Conservation (phyloP, 2,888 invertebrate genomes). For the Nephrotoma guestfalica region DNA sequence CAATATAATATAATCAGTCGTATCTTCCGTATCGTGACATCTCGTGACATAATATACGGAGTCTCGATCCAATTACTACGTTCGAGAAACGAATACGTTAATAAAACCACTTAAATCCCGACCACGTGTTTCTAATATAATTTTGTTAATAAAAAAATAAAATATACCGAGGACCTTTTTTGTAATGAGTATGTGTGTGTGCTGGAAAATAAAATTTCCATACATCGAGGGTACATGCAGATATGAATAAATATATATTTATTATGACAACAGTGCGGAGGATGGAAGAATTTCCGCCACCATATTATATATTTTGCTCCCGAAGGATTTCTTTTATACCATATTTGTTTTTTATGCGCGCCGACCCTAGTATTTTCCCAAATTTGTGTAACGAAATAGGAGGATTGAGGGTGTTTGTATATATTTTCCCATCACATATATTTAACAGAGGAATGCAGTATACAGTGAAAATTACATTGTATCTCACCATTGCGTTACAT, state of each 20-base stretch:
- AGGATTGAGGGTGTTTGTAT: neutral
- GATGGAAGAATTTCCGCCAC: neutral
- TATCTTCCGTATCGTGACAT: neutral
- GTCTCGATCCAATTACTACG: neutral
- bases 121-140: neutral
- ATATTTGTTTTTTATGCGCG: neutral
- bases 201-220: neutral
- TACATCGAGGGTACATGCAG: neutral
- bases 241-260: neutral
- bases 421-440: neutral
- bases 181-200: neutral
- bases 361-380: neutral
- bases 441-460: neutral
- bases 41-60: neutral
- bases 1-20: neutral
- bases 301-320: neutral
- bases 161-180: neutral
- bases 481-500: neutral
- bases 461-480: neutral
- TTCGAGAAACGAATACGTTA: neutral
- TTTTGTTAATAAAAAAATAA: neutral
- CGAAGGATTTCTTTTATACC: neutral
- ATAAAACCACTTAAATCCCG: neutral
- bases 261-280: neutral
- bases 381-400: neutral